Conservation (phyloP, 2,113 vertebrate genomes). For the Sminthopsis crassicaudata region DNA sequence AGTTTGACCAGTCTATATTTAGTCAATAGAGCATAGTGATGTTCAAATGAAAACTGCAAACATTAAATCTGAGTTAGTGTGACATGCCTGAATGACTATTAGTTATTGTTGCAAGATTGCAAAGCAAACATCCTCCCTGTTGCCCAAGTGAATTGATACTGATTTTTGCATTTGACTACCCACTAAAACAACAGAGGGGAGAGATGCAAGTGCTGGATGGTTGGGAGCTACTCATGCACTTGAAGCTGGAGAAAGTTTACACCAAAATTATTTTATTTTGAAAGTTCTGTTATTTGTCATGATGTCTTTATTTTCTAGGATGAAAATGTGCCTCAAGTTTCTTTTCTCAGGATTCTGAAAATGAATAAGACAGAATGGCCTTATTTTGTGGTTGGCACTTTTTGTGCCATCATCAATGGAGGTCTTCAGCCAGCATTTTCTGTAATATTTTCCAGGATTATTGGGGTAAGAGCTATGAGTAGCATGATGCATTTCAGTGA, state of each 20-base stretch:
- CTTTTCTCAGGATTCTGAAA: slow-evolving; percentile 91
- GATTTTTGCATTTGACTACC: not conserved
- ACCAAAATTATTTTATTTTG: not conserved
- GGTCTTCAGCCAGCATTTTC: slow-evolving; percentile 92
- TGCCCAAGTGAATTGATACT: not conserved
- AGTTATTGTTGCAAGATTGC: not conserved
- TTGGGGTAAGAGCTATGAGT: slow-evolving; percentile 87
- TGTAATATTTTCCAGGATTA: slow-evolving; percentile 93
- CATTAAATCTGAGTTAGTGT: not conserved
- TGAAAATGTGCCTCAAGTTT: slow-evolving; percentile 84
- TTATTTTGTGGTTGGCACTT: slow-evolving; percentile 89
- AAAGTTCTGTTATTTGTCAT: not conserved
- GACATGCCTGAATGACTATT: not conserved
- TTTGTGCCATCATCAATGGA: slow-evolving; percentile 92
- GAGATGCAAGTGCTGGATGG: not conserved
- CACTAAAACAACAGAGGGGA: not conserved
- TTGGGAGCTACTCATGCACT: not conserved
- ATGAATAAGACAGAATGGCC: slow-evolving; percentile 93
- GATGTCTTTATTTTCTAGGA: slow-evolving; percentile 80
- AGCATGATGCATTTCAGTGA: not conserved
- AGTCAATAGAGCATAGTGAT: not conserved
- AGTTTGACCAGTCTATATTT: not conserved
- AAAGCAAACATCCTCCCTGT: not conserved
- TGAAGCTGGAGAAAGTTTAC: not conserved
- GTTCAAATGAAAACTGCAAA: not conserved